Evolutionary conservation across 2,797 vertebrate genomes (phyloP).

Genomic region (Pitangus sulphuratus): DNA sequence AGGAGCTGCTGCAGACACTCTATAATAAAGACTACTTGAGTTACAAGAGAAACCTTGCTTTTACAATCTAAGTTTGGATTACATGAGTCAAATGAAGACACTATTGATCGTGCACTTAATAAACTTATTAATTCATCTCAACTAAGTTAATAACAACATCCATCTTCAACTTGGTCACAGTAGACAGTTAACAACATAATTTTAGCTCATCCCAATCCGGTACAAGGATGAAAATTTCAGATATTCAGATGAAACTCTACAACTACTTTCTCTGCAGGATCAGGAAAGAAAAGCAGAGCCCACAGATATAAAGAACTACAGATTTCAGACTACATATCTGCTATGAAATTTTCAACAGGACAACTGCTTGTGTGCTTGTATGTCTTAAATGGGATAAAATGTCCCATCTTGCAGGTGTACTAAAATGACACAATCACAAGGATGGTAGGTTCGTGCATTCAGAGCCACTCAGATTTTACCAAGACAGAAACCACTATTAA

Average conservation of each 20-base stretch:
- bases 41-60: not conserved
- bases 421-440: not conserved
- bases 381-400: not conserved
- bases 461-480: not conserved
- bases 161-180: not conserved
- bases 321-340: not conserved
- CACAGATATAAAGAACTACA: not conserved
- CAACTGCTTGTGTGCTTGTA: not conserved
- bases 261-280: not conserved
- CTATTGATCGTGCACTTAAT: accelerated
- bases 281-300: not conserved
- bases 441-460: not conserved
- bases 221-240: not conserved
- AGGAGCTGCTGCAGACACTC: not conserved
- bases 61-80: not conserved
- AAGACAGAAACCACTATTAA: not conserved
- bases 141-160: not conserved
- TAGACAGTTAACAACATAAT: not conserved
- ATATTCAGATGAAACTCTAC: not conserved
- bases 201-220: not conserved
- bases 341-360: not conserved
- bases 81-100: not conserved
- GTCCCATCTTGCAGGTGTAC: not conserved
- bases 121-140: not conserved
- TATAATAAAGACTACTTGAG: not conserved